These are phyloP conservation scores for Nannospalax galili DNA, from an alignment of 2,113 vertebrate genomes.

Conservation along the genomic window DNA sequence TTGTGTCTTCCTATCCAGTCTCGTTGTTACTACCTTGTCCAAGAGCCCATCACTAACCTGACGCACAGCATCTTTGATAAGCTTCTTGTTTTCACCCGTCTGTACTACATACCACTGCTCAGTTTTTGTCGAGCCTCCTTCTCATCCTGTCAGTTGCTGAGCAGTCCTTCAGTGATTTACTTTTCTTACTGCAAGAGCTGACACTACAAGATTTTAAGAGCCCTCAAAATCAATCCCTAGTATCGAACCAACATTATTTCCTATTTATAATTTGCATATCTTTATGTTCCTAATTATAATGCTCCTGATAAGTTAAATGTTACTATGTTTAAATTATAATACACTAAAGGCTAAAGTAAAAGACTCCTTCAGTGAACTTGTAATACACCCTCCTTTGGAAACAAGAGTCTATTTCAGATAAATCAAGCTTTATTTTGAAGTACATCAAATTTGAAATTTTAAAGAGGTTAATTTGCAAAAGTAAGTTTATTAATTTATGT, in stretches of 20 bases:
- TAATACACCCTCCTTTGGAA: neutral
- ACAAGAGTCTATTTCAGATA: conserved; percentile 10
- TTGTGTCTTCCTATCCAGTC: neutral
- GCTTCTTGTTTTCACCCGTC: neutral
- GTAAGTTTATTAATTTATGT: neutral
- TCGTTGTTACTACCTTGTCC: neutral
- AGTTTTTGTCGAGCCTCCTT: neutral
- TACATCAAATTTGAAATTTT: conserved; percentile 17
- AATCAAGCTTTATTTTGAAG: conserved; percentile 22
- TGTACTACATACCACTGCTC: neutral
- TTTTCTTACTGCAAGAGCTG: neutral
- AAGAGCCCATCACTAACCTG: neutral
- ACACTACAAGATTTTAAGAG: neutral
- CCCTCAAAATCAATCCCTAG: neutral
- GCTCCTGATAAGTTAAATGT: neutral
- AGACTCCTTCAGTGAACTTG: neutral
- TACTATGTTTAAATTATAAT: neutral
- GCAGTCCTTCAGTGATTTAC: neutral
- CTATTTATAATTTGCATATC: neutral
- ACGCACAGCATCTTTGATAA: neutral
- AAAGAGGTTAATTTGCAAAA: neutral
- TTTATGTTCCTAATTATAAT: neutral
- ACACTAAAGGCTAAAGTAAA: conserved; percentile 22
- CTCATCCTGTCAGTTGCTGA: neutral
- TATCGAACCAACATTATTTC: neutral